Conservation (phyloP, 1,140 invertebrate species). For the Sitobion miscanthi region DNA sequence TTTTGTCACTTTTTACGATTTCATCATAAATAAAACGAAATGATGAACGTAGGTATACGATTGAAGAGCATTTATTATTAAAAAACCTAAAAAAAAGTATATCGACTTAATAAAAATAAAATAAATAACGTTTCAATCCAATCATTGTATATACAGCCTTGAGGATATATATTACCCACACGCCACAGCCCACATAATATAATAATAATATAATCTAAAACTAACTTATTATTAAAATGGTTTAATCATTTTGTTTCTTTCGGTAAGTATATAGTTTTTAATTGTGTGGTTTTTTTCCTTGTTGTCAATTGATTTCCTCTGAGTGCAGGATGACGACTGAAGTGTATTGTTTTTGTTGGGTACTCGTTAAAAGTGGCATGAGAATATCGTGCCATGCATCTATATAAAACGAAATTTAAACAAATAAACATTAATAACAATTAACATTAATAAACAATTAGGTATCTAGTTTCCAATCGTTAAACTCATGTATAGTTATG, state of each 20-base stretch:
- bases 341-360: background rate
- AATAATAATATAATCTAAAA: background rate
- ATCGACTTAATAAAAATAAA: background rate
- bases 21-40: background rate
- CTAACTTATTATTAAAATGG: background rate
- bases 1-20: conserved; percentile 11
- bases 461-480: background rate
- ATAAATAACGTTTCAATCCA: background rate
- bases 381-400: background rate
- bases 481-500: background rate
- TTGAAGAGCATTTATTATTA: background rate
- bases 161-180: background rate
- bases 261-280: background rate
- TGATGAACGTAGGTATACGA: background rate
- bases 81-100: background rate
- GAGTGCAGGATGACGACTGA: background rate
- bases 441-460: conserved; percentile 1
- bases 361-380: background rate
- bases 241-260: background rate
- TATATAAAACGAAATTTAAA: background rate
- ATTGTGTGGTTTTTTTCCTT: background rate
- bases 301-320: background rate
- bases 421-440: background rate
- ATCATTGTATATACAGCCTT: background rate
- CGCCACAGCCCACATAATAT: background rate